Percentiles rank a stretch among this genome's conserved stretches.
Conservation (phyloP, 2,888 invertebrate species). For the Yponomeuta evonymella region DNA sequence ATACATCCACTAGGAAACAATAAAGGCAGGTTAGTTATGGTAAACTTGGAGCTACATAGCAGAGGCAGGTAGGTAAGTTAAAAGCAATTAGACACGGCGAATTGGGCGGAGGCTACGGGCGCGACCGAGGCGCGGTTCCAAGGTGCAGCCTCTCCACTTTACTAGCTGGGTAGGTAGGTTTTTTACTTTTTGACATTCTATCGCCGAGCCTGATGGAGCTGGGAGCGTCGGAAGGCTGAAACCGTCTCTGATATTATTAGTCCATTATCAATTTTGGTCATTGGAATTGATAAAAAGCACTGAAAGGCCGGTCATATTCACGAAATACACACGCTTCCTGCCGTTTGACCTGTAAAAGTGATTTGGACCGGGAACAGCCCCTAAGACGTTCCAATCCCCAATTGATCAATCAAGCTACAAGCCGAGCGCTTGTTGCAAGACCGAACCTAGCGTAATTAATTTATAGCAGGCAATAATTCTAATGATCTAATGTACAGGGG, state of each 20-base stretch:
- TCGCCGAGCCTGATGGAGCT: not conserved
- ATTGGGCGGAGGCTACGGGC: slow-evolving; percentile 11
- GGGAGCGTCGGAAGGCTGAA: not conserved
- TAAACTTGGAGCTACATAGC: not conserved
- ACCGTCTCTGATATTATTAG: not conserved
- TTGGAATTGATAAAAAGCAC: not conserved
- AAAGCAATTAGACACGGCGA: slow-evolving; percentile 13
- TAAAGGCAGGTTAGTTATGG: not conserved
- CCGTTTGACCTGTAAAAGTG: no score
- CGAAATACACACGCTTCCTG: no score
- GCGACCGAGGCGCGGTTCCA: slow-evolving; percentile 10
- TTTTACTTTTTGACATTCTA: not conserved
- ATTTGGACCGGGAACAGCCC: no score
- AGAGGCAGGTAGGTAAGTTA: not conserved
- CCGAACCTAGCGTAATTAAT: not conserved
- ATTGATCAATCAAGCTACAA: slow-evolving; percentile 2
- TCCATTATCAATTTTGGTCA: not conserved
- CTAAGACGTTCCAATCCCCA: not conserved
- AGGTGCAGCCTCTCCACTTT: slow-evolving; percentile 1
- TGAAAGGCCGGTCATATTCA: no score
- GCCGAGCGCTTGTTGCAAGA: slow-evolving; percentile 3
- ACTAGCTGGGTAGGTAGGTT: not conserved
- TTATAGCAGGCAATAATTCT: not conserved
- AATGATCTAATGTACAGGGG: no score
- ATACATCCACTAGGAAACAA: not conserved